Conservation (phyloP, 2,888 invertebrate species). For the Masnerella sp. region DNA sequence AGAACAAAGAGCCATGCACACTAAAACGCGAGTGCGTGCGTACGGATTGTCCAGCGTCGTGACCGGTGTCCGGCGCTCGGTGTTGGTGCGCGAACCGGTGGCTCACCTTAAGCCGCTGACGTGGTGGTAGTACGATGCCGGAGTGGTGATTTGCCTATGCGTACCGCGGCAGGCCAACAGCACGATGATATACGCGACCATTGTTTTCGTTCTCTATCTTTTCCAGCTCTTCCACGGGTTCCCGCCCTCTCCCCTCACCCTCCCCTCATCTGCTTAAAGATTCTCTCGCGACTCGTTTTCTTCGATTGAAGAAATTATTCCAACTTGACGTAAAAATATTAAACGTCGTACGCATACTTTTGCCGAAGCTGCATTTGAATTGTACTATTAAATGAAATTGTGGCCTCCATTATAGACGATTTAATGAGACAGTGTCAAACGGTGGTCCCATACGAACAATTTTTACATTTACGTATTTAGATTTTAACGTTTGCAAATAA, state of each 20-base stretch:
- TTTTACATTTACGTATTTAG: too few species aligned
- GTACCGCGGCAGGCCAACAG: constrained; percentile 73
- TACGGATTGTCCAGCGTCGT: constrained; percentile 39
- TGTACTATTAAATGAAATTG: constrained; percentile 15
- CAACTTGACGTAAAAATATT: constrained; percentile 34
- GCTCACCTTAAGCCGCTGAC: constrained; percentile 27
- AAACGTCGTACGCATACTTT: constrained; percentile 16
- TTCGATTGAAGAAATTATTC: constrained; percentile 47
- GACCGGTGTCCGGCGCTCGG: constrained; percentile 39
- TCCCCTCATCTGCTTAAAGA: constrained; percentile 17
- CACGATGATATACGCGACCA: constrained; percentile 77
- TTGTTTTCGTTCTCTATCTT: constrained; percentile 69
- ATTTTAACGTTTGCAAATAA: too few species aligned
- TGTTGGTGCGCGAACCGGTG: constrained; percentile 51
- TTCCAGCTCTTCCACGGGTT: constrained; percentile 58
- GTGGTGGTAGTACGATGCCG: constrained; percentile 58
- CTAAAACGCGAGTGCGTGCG: constrained; percentile 39
- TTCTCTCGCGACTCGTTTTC: constrained; percentile 29
- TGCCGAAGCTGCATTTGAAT: neutral
- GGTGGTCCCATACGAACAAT: too few species aligned
- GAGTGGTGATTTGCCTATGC: constrained; percentile 76
- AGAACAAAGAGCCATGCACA: constrained; percentile 68
- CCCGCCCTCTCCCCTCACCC: constrained; percentile 32
- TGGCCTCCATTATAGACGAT: constrained; percentile 25
- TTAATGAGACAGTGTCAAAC: too few species aligned